Base-by-base conservation (phyloP, 2,888 invertebrate genomes). In the Rotaria socialis region DNA sequence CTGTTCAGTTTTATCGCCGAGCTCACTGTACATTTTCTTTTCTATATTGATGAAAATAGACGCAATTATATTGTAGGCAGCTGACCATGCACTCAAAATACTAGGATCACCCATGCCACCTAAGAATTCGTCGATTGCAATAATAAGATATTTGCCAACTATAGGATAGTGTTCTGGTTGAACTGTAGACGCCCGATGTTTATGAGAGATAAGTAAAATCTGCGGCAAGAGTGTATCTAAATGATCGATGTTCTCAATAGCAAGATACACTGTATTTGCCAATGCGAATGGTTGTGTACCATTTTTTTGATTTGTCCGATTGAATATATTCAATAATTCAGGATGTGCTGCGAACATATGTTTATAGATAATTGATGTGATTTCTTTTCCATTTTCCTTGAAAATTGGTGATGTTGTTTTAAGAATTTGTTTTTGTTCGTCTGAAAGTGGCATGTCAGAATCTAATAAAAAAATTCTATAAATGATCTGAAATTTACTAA, bases 151-250 rank as follows among this genome's bases (percentile, higher is more conserved):
- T 41, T 67, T 67, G 14, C 67, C 67, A 67, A 67, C 67, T 35
- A 67, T 67, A 14, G 67, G 67, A 67, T 67, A 67, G 35, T 67
- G 67, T 67, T 67, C 67, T 67, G 67, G 67, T 41, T 19, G 35
- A 67, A 67, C 67, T 16, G 35, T 67, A 27, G 24, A 4, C 8
- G 67, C 67, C 5, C 67, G 67, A 35, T 67, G 67, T 41, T 67
- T 67, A 67, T 67, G 14, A 35, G 67, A 16, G 24, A 67, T 67
- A 19, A 11, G 27, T 35, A 10, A 1, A 27, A 67, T 19, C 35
- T 67, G 67, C 16, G 67, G 67, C 19, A 67, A n/a, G 16, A 67
- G 67, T 19, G 35, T 19, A 35, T 19, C 67, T 19, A 67, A 67
- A 41, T 67, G 35, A 67, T 67, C 67, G 16, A 67, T 67, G 24